Percentiles rank a stretch among this genome's conserved stretches.
Conservation (phyloP, 1,140 invertebrate genomes). For the Glomeris maerens region DNA sequence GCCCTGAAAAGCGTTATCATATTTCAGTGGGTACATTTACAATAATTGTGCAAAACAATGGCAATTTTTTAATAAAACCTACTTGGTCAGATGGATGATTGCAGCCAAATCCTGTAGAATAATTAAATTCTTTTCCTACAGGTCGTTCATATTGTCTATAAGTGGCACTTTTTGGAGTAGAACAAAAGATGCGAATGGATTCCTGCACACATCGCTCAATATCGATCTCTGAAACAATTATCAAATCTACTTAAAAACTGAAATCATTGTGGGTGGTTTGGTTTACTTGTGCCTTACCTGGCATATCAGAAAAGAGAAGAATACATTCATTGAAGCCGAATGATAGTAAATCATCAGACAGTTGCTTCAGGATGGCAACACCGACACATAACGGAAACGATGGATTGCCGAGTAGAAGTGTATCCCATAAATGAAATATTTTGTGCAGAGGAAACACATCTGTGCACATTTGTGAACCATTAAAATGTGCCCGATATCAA, state of each 20-base stretch:
- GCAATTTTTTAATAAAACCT: too few relatives aligned
- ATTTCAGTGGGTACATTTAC: constrained; percentile 13
- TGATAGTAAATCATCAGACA: constrained; percentile 63
- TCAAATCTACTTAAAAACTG: constrained; percentile 8
- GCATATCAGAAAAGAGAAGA: constrained; percentile 88
- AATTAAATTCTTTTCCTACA: too few relatives aligned
- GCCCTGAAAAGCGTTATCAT: constrained; percentile 40
- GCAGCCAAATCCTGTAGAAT: too few relatives aligned
- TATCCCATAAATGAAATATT: constrained; percentile 97
- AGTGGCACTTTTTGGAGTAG: constrained; percentile 74
- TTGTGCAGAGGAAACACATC: constrained; percentile 97
- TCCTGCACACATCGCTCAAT: constrained; percentile 84
- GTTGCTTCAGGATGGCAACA: constrained; percentile 76
- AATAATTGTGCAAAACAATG: constrained; percentile 7
- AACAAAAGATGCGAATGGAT: constrained; percentile 70
- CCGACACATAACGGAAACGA: constrained; percentile 92
- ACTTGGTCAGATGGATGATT: too few relatives aligned
- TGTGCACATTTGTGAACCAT: constrained; percentile 26
- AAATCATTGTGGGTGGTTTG: neutral
- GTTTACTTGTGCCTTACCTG: constrained; percentile 42
- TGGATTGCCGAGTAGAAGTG: constrained; percentile 78
- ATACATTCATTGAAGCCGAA: constrained; percentile 97
- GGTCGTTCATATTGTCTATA: constrained; percentile 56
- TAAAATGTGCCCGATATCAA: neutral
- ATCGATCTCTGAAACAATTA: constrained; percentile 69